Evolutionary conservation across 2,113 vertebrate genomes (phyloP).

Genomic region (Notothenia rossii): DNA sequence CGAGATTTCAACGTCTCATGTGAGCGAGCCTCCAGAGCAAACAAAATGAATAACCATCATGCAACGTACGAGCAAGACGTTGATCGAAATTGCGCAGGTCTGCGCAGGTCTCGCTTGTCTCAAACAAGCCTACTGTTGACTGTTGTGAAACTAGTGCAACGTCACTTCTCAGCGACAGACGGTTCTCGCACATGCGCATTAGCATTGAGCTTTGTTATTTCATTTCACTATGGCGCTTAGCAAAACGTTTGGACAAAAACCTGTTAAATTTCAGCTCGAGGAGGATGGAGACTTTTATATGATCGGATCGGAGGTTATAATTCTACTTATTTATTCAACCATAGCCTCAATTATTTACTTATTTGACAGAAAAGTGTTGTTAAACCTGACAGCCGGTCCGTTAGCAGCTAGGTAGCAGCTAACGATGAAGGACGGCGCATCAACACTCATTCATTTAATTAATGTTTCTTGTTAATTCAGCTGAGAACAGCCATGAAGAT

Average conservation of each 20-base stretch:
- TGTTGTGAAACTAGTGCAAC: background rate
- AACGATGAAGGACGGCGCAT: background rate
- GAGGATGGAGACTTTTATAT: conserved; percentile 95
- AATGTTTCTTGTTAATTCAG: background rate
- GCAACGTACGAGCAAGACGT: too few species aligned
- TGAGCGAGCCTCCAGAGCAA: too few species aligned
- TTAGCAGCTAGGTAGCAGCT: conserved; percentile 49
- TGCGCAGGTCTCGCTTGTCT: too few species aligned
- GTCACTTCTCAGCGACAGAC: conserved; percentile 51
- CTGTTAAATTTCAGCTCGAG: conserved; percentile 95
- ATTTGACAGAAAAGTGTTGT: background rate
- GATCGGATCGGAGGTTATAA: conserved; percentile 93
- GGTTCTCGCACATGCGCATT: conserved; percentile 74
- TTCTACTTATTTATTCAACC: accelerated
- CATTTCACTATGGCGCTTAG: conserved; percentile 92
- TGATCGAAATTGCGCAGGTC: too few species aligned
- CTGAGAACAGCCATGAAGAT: accelerated
- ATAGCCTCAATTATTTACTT: accelerated
- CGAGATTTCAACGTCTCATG: too few species aligned
- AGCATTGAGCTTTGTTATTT: conserved; percentile 75
- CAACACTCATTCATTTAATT: conserved; percentile 47
- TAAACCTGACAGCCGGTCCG: background rate
- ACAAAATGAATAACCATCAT: too few species aligned
- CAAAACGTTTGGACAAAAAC: conserved; percentile 96
- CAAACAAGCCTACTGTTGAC: too few species aligned